Evolutionary conservation across 1,140 invertebrate species (phyloP).

Genomic region (Bombus huntii): DNA sequence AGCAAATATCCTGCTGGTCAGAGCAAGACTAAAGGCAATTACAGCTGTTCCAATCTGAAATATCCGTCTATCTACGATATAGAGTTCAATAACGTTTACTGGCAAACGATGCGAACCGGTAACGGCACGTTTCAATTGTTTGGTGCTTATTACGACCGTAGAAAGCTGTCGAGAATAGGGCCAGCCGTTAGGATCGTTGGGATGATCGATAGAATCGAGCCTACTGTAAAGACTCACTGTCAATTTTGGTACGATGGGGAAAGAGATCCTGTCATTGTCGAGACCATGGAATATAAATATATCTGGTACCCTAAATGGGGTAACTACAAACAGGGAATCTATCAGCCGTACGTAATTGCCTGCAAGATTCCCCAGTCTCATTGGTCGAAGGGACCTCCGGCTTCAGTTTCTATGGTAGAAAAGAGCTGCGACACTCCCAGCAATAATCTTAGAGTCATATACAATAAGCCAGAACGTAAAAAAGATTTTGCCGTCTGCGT

Average conservation of each 20-base stretch:
- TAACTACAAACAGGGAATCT: slow-evolving; percentile 95
- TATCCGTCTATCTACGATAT: slow-evolving; percentile 94
- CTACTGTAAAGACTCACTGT: slow-evolving; percentile 91
- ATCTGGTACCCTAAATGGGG: slow-evolving; percentile 98
- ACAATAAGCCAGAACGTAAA: slow-evolving; percentile 88
- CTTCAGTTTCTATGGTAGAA: slow-evolving; percentile 93
- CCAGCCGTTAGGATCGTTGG: slow-evolving; percentile 93
- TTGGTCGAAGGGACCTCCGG: slow-evolving; percentile 87
- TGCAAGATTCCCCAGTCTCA: slow-evolving; percentile 92
- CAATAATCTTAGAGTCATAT: slow-evolving; percentile 94
- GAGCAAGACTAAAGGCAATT: slow-evolving; percentile 83
- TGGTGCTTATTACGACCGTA: slow-evolving; percentile 93
- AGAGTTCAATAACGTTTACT: slow-evolving; percentile 96
- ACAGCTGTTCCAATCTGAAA: slow-evolving; percentile 86
- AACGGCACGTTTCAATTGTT: slow-evolving; percentile 95
- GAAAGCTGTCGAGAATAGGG: slow-evolving; percentile 89
- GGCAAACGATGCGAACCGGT: slow-evolving; percentile 91
- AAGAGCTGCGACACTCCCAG: slow-evolving; percentile 92
- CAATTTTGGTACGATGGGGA: slow-evolving; percentile 95
- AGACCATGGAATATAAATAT: slow-evolving; percentile 94
- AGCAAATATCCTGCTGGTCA: slow-evolving; percentile 84
- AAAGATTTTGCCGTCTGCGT: slow-evolving; percentile 97
- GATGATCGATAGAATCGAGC: slow-evolving; percentile 95
- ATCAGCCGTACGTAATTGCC: slow-evolving; percentile 95
- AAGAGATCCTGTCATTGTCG: slow-evolving; percentile 89